A percentile compares a stretch with the other conserved stretches of the same genome.
Conservation (phyloP, 2,113 vertebrate genomes). For the Dasyornis broadbenti region DNA sequence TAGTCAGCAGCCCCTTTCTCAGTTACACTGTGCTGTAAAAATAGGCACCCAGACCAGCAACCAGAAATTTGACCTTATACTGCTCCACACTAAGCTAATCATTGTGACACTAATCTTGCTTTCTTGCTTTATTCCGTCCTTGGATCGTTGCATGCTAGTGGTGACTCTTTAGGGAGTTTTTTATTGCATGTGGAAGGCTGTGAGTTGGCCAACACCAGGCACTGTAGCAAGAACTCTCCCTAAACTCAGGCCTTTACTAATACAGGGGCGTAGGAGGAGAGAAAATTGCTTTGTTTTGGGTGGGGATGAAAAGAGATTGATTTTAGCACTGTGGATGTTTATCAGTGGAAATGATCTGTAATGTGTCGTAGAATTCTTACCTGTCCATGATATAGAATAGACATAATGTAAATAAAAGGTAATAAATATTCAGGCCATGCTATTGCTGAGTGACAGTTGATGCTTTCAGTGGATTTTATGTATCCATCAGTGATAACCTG, state of each 20-base stretch:
- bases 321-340: neutral
- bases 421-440: slow-evolving; percentile 21
- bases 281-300: neutral
- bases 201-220: neutral
- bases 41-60: slow-evolving; percentile 22
- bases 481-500: neutral
- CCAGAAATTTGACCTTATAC: slow-evolving; percentile 38
- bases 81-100: neutral
- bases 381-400: neutral
- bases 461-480: slow-evolving; percentile 9
- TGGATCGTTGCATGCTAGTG: neutral
- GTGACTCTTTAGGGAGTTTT: neutral
- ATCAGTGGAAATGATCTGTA: neutral
- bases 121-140: neutral
- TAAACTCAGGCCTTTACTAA: neutral
- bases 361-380: neutral
- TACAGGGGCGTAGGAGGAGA: neutral
- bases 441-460: neutral
- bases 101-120: neutral
- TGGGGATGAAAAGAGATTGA: neutral
- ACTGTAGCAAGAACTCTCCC: neutral
- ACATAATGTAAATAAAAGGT: neutral
- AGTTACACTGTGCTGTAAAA: slow-evolving; percentile 48
- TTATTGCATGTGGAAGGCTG: neutral
- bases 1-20: slow-evolving; percentile 44